Percentiles rank a stretch among this genome's conserved stretches.
Conservation (phyloP, 1,140 invertebrate genomes). For the Aphaenogaster floridana region DNA sequence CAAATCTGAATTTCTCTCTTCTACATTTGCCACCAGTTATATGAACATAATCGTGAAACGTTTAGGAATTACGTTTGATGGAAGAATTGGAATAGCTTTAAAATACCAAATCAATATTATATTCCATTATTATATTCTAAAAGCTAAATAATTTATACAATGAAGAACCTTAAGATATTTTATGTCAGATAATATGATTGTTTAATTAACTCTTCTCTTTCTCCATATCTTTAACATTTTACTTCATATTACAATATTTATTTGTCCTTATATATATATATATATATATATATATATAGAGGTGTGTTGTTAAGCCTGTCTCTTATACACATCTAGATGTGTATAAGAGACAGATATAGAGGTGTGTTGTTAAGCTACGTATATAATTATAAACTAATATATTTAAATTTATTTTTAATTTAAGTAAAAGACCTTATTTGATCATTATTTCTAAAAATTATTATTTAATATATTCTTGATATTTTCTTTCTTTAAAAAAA, state of each 20-base stretch:
- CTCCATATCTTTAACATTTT: not conserved
- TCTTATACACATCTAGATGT: too few relatives aligned
- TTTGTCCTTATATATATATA: not conserved
- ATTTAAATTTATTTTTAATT: conserved; percentile 11
- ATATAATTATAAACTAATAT: not conserved
- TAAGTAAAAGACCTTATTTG: not conserved
- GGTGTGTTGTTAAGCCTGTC: too few relatives aligned
- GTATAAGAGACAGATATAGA: too few relatives aligned
- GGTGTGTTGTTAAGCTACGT: not conserved
- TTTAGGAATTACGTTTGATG: not conserved
- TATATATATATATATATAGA: not conserved
- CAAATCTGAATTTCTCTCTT: not conserved
- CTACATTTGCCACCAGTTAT: too few relatives aligned
- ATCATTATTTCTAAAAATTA: not conserved
- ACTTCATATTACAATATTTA: not conserved
- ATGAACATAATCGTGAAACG: not conserved
- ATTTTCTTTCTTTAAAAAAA: not conserved
- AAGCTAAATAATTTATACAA: not conserved
- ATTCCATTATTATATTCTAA: not conserved
- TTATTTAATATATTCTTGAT: conserved; percentile 1
- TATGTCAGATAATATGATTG: not conserved
- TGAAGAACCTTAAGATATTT: not conserved
- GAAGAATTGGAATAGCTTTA: not conserved
- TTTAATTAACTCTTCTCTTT: not conserved
- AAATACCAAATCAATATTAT: not conserved